phyloP scores from a whole-genome alignment of 2,113 vertebrate genomes.

The Mormyrus iriodes region DNA sequence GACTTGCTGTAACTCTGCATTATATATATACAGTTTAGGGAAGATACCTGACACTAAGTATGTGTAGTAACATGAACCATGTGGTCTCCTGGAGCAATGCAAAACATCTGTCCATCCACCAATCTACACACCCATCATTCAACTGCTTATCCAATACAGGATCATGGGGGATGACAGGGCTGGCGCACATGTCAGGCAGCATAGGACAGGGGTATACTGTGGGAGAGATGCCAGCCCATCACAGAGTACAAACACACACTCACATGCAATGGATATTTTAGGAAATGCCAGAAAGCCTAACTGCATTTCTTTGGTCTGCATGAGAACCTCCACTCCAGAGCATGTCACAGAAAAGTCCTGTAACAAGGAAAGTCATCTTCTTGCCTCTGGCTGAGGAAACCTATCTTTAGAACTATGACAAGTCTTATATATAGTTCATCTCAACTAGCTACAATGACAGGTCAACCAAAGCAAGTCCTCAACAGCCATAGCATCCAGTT shows the following conservation, averaged over 20 bases:
- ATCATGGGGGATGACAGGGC: neutral
- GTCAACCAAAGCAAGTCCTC: slow-evolving; percentile 59
- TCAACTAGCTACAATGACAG: neutral
- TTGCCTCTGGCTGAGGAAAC: neutral
- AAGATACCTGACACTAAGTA: neutral
- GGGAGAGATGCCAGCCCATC: neutral
- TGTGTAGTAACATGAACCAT: neutral
- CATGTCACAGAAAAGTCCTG: neutral
- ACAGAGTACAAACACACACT: neutral
- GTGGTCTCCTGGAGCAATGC: neutral
- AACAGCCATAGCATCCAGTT: slow-evolving; percentile 80
- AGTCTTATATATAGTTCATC: neutral
- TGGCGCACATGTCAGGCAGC: neutral
- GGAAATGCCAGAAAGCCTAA: neutral
- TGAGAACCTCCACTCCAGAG: neutral
- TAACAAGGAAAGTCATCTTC: neutral
- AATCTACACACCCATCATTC: neutral
- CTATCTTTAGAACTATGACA: neutral
- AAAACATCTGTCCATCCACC: neutral
- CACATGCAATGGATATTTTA: neutral
- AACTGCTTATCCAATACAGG: neutral
- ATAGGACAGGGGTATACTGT: neutral
- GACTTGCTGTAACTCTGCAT: neutral
- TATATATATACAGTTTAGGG: neutral
- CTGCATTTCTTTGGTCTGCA: neutral